Evolutionary conservation across 2,888 invertebrate genomes (phyloP).

Genomic region (Drosophila dives): DNA sequence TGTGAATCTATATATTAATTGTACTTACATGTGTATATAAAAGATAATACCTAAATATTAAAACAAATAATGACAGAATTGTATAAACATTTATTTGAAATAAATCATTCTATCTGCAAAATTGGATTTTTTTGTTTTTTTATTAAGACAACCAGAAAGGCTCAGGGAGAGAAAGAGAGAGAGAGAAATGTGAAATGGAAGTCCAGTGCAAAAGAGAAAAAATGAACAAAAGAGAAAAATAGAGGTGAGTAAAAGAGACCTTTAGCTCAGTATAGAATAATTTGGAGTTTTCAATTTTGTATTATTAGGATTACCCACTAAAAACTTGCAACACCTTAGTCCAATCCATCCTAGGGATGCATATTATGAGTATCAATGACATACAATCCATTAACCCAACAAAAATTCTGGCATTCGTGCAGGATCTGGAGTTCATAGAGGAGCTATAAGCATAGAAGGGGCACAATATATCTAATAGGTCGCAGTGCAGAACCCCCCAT

Average conservation of each 20-base stretch:
- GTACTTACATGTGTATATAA: constrained; percentile 9
- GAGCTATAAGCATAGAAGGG: too few relatives aligned
- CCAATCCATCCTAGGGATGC: not conserved
- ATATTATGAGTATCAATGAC: too few relatives aligned
- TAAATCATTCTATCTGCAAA: constrained; percentile 31
- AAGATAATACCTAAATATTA: constrained; percentile 5
- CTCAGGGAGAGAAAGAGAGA: not conserved
- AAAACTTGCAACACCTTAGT: not conserved
- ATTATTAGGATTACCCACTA: not conserved
- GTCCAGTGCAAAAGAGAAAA: not conserved
- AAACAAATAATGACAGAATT: constrained; percentile 12
- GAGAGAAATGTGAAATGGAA: not conserved
- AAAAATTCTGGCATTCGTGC: too few relatives aligned
- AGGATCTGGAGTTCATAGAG: too few relatives aligned
- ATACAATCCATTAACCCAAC: too few relatives aligned
- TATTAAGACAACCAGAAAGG: not conserved
- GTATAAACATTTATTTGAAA: constrained; percentile 22
- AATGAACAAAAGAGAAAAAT: not conserved
- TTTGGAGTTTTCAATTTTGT: not conserved
- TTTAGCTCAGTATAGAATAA: not conserved
- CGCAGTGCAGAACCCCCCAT: too few relatives aligned
- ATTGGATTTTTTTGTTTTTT: not conserved
- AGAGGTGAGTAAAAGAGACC: not conserved
- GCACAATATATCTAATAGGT: too few relatives aligned
- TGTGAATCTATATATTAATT: not conserved